Evolutionary conservation across 2,113 vertebrate genomes (phyloP).

Genomic region (Cheilinus undulatus): DNA sequence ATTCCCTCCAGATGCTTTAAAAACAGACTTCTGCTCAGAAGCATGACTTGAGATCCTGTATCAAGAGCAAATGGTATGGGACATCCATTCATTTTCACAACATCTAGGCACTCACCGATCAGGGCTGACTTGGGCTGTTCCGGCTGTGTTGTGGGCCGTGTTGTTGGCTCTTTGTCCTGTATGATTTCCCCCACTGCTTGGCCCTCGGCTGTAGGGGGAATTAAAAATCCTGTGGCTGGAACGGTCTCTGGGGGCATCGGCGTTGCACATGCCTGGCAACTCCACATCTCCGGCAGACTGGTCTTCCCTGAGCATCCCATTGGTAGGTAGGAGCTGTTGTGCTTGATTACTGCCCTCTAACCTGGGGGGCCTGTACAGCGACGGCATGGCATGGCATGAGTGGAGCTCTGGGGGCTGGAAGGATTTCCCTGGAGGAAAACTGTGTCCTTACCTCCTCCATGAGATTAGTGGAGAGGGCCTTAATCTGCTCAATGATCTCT

Average conservation of each 20-base stretch:
- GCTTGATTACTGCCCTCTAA: neutral
- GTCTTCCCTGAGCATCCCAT: constrained; percentile 16
- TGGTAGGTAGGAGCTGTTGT: neutral
- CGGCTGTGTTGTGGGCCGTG: neutral
- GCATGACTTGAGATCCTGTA: constrained; percentile 19
- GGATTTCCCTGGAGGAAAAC: neutral
- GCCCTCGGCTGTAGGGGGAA: neutral
- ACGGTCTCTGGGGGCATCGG: neutral
- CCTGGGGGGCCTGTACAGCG: neutral
- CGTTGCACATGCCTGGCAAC: neutral
- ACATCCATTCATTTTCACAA: constrained; percentile 9
- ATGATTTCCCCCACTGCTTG: constrained; percentile 1
- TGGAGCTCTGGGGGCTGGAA: neutral
- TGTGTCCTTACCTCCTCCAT: neutral
- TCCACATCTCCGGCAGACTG: constrained; percentile 2
- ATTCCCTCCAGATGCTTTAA: neutral
- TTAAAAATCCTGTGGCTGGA: constrained; percentile 10
- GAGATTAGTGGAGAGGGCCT: neutral
- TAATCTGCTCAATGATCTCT: constrained; percentile 15
- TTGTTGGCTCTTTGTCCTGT: neutral
- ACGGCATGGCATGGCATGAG: neutral
- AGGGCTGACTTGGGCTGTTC: constrained; percentile 3
- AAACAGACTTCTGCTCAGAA: neutral
- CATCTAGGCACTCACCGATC: constrained; percentile 22
- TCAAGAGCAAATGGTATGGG: constrained; percentile 24